Evolutionary conservation across 2,888 invertebrate genomes (phyloP), one percentile per base, ranked within the genome.

Genomic region (Lathronympha strigana): DNA sequence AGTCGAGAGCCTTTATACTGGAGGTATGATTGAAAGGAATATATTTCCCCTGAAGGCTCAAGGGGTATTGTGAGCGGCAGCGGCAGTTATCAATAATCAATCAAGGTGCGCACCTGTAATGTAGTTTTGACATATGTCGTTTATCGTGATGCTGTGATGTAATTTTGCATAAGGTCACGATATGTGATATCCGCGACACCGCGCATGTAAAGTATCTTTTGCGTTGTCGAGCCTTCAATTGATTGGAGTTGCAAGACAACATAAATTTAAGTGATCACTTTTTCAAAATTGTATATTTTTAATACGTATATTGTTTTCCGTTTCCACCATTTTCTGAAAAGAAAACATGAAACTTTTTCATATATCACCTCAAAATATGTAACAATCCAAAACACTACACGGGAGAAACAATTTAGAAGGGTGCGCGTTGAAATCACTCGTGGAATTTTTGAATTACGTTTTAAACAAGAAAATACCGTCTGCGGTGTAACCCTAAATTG

Each of bases 101-200:
- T 53, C 53, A 53, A 9, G 31, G 50, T 51, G 36, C 9, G 50
- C 25, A 23, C 36, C 11, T 17, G 61, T 64, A 67, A 67, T 67
- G 64, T 61, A 61, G 57, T 68, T 68, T 64, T 53, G 61, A 68
- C 67, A 64, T 40, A 50, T 43, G 33, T 47, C 53, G 25, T 55
- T 8, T 38, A 19, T 9, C 17, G 19, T 11, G 57, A 31, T 50
- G 23, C 25, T 21, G 49, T 21, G 21, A 11, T 21, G 55, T 15
- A 43, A 11, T 13, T 13, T 9, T 21, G 17, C 9, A 28, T 8
- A 28, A 8, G 28, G 5, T 28, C 5, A 1, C 8, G 8, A 28
- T 28, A 28, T n/a, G n/a, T n/a, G n/a, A n/a, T n/a, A n/a, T n/a
- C n/a, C n/a, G n/a, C n/a, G n/a, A n/a, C n/a, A n/a, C n/a, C n/a